These are phyloP conservation scores for Acanthurus lineatus DNA, from an alignment of 2,797 vertebrate species.

Conservation along the genomic window DNA sequence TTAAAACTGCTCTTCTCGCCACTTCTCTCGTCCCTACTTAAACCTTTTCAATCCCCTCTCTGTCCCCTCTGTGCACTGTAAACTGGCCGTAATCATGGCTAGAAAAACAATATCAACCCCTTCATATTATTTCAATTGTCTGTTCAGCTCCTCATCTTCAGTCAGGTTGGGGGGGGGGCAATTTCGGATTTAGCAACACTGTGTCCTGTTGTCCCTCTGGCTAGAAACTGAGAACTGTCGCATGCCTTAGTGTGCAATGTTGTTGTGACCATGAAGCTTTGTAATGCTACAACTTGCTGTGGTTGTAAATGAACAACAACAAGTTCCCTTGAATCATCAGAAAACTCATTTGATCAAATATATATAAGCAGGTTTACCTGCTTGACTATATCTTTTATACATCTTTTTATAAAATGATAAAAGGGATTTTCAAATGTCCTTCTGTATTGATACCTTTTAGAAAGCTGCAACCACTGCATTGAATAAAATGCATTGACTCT, in stretches of 20 bases:
- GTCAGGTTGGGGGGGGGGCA: constrained; percentile 31
- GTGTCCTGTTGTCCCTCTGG: constrained; percentile 36
- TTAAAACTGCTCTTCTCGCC: constrained; percentile 64
- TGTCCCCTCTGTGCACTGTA: constrained; percentile 47
- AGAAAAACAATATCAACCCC: constrained; percentile 64
- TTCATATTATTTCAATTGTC: constrained; percentile 59
- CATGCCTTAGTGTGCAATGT: neutral
- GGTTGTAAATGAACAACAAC: constrained; percentile 15
- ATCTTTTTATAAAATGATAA: constrained; percentile 11
- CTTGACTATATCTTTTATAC: neutral
- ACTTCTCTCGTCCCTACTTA: constrained; percentile 50
- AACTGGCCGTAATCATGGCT: constrained; percentile 68
- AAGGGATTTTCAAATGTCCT: neutral
- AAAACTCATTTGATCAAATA: neutral
- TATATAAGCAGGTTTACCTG: neutral
- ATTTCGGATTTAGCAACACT: constrained; percentile 51
- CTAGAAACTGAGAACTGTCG: constrained; percentile 41
- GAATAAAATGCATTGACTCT: constrained; percentile 50
- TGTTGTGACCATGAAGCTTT: constrained; percentile 3
- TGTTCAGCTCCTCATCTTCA: constrained; percentile 65
- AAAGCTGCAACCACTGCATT: neutral
- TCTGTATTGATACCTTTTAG: constrained; percentile 44
- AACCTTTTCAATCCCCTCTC: constrained; percentile 16
- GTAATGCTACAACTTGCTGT: neutral
- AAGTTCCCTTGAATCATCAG: neutral